A percentile compares a stretch with the other conserved stretches of the same genome.
Conservation (phyloP, 2,888 invertebrate genomes). For the Apamea anceps region DNA sequence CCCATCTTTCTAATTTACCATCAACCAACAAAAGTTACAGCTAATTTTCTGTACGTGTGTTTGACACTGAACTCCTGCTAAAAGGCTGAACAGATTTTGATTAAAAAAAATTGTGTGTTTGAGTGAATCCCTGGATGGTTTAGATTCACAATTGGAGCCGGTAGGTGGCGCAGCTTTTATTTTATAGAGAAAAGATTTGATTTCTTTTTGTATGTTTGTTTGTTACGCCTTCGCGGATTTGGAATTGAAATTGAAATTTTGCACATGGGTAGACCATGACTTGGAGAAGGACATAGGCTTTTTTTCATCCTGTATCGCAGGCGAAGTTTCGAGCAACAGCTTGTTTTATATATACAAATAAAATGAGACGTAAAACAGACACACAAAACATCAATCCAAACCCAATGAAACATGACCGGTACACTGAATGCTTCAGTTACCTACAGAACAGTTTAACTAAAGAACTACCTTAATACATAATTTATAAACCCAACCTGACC, state of each 20-base stretch:
- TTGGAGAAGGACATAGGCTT: background rate
- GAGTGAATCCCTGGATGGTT: no score
- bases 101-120: no score
- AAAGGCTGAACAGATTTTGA: no score
- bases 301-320: background rate
- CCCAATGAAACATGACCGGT: conserved; percentile 6
- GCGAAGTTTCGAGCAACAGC: background rate
- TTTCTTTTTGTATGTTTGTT: background rate
- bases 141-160: no score
- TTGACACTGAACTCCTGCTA: no score
- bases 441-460: conserved; percentile 20
- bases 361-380: no score
- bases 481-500: conserved; percentile 34
- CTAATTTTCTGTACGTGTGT: no score
- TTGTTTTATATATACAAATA: background rate
- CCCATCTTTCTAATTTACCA: no score
- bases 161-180: no score
- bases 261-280: background rate
- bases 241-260: no score
- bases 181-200: background rate
- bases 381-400: background rate
- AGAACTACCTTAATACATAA: conserved; percentile 23
- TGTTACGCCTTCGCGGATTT: no score
- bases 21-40: no score
- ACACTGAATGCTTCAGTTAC: background rate